These are phyloP conservation scores for Cephonodes hylas DNA, from an alignment of 2,888 invertebrate genomes.

Conservation along the genomic window DNA sequence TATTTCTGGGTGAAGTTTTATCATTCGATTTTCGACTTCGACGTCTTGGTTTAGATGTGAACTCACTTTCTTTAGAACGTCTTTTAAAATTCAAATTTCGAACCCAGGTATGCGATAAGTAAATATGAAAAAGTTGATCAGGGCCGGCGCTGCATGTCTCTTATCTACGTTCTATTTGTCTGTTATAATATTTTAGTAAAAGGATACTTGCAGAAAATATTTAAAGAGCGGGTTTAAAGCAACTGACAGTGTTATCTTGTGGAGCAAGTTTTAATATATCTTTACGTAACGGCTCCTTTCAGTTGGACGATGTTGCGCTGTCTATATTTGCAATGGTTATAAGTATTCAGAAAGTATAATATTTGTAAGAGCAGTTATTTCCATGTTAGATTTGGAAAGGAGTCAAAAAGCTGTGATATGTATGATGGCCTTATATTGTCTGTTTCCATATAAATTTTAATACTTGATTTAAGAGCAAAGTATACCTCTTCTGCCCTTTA, in stretches of 20 bases:
- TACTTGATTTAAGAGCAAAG: too few species aligned
- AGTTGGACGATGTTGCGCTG: background rate
- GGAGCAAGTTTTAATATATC: background rate
- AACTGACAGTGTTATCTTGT: background rate
- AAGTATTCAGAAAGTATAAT: background rate
- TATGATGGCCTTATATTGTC: background rate
- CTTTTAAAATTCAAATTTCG: background rate
- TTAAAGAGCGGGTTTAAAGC: background rate
- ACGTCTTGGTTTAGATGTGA: background rate
- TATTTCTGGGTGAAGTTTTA: background rate
- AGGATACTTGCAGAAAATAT: background rate
- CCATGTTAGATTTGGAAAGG: background rate
- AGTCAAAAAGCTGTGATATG: background rate
- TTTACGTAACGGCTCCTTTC: slow-evolving; percentile 7
- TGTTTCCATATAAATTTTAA: too few species aligned
- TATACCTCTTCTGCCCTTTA: too few species aligned
- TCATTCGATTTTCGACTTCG: background rate
- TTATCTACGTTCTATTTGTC: too few species aligned
- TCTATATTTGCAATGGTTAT: background rate
- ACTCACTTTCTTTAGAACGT: background rate
- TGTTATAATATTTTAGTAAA: too few species aligned
- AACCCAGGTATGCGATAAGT: background rate
- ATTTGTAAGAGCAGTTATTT: background rate
- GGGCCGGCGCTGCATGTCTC: background rate
- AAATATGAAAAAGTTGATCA: background rate